Percentiles rank a stretch among this genome's conserved stretches.
Conservation (phyloP, 2,797 vertebrate genomes). For the Paratrypauchen microcephalus region DNA sequence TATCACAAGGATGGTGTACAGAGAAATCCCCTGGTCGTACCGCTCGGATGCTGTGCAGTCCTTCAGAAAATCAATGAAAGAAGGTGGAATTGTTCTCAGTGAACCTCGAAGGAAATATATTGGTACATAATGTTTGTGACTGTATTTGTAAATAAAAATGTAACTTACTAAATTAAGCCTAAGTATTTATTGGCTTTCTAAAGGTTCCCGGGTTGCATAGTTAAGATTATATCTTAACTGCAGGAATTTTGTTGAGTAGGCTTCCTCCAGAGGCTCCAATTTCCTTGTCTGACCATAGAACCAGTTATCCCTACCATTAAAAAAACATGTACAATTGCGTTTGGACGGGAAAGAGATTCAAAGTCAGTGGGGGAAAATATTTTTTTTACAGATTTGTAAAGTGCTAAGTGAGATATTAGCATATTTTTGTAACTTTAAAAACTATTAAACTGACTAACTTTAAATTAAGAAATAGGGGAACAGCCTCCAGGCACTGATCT, state of each 20-base stretch:
- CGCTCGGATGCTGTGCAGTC: constrained; percentile 78
- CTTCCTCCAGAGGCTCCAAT: too few relatives aligned
- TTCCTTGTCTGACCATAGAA: too few relatives aligned
- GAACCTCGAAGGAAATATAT: constrained; percentile 85
- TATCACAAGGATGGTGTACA: constrained; percentile 86
- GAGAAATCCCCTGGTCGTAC: constrained; percentile 83
- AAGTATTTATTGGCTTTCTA: neutral
- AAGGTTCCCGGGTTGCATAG: too few relatives aligned
- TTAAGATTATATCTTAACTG: neutral
- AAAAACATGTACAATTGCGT: too few relatives aligned
- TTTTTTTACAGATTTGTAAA: neutral
- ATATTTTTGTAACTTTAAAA: neutral
- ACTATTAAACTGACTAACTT: neutral
- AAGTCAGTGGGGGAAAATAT: neutral
- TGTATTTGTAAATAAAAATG: constrained; percentile 34
- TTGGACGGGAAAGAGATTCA: too few relatives aligned
- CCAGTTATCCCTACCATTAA: too few relatives aligned
- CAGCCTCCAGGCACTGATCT: neutral
- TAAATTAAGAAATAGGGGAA: neutral
- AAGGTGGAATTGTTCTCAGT: constrained; percentile 82
- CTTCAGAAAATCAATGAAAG: constrained; percentile 84
- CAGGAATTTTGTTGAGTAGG: too few relatives aligned
- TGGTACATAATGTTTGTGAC: constrained; percentile 34
- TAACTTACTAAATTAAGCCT: constrained; percentile 1
- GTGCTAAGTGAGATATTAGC: neutral